Base-by-base conservation (phyloP, 2,797 vertebrate genomes). In the Champsocephalus gunnari region DNA sequence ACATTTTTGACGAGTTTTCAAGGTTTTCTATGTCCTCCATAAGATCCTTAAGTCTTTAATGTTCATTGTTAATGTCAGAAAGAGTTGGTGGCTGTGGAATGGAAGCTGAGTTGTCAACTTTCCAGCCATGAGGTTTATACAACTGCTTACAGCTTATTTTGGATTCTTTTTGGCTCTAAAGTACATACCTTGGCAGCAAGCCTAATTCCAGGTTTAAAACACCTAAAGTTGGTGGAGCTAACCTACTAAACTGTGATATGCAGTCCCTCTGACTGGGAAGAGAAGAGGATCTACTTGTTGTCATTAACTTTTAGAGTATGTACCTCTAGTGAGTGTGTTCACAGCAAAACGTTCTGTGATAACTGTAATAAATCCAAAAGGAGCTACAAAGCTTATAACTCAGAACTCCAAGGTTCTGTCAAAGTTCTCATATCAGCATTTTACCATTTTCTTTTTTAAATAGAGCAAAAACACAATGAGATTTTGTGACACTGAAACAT, bases 261-360 rank as follows among this genome's bases (percentile, higher is more conserved):
- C n/a, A 24, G 16, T 59, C 45, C 17, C 41, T 34, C 9, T 59
- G 17, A 53, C 21, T 59, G 44, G 21, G 21, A 44, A 12, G 34
- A 7, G 34, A 38, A 57, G 16, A 50, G 21, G 45, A 50, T 65
- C n/a, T 65, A 11, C 34, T 44, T 58, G 47, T 66, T 3, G 53
- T 43, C 10, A 50, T 56, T 44, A 43, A 62, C 32, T 51, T 47
- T 50, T 47, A 71, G 5, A 71, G 34, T 61, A 16, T 64, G 55
- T 60, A 58, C 49, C 34, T 38, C 34, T 38, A 28, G 28, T 28
- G 28, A 12, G 66, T 21, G 41, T 38, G 47, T 66, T 28, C 73
- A 1, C 93, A 95, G 53, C 92, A 62, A 55, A 32, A 61, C 62
- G 43, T 32, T 12, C 13, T 45, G 9, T 17, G 57, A 9, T 13